Evolutionary conservation across 2,888 invertebrate species (phyloP).

Genomic region (Cosmopolites sordidus): DNA sequence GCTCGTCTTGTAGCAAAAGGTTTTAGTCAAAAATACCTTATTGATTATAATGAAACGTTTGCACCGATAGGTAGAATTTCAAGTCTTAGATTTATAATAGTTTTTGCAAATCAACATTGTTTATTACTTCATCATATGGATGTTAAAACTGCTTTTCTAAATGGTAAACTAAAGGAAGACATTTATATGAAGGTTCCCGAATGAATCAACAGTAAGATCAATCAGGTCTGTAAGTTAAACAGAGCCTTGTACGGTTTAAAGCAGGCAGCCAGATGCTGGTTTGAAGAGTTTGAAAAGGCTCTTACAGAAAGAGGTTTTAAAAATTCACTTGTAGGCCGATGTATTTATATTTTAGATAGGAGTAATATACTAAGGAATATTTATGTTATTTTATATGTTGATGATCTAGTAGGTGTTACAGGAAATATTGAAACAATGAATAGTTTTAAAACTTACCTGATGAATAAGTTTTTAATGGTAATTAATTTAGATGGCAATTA

Average conservation of each 20-base stretch:
- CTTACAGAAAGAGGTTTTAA: slow-evolving; percentile 13
- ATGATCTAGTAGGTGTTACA: slow-evolving; percentile 19
- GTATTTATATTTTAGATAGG: slow-evolving; percentile 20
- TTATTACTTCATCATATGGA: too few relatives aligned
- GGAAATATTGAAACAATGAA: slow-evolving; percentile 15
- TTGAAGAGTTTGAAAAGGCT: slow-evolving; percentile 15
- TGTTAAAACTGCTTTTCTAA: too few relatives aligned
- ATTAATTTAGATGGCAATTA: too few relatives aligned
- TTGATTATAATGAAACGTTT: too few relatives aligned
- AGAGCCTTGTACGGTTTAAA: slow-evolving; percentile 23
- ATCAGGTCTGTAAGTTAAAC: slow-evolving; percentile 32
- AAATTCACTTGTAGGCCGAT: slow-evolving; percentile 30
- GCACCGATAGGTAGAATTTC: too few relatives aligned
- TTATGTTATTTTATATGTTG: slow-evolving; percentile 24
- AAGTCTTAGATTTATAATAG: too few relatives aligned
- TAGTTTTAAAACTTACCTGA: slow-evolving; percentile 17
- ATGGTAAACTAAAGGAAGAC: slow-evolving; percentile 13
- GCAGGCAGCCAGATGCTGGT: slow-evolving; percentile 18
- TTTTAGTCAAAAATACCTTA: too few relatives aligned
- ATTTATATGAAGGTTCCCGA: slow-evolving; percentile 31
- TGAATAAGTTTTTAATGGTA: slow-evolving; percentile 14
- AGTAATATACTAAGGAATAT: slow-evolving; percentile 16
- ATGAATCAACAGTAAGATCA: too few relatives aligned
- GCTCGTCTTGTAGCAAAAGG: too few relatives aligned
- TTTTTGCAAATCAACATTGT: too few relatives aligned